Base-by-base conservation (phyloP, 1,140 invertebrate species). In the Zaprionus inermis region DNA sequence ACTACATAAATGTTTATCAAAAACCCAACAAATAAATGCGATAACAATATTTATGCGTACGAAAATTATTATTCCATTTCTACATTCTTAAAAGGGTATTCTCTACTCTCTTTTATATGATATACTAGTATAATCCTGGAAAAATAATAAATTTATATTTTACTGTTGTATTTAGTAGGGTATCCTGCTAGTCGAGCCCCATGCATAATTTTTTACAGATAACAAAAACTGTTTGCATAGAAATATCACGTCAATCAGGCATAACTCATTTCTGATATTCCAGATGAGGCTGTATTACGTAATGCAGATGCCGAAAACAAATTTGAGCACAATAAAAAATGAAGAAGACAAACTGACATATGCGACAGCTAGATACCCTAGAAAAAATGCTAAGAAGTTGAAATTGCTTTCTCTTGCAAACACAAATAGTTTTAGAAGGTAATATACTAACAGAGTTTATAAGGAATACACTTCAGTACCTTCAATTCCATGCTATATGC, bases 311-410 rank as follows among this genome's bases (percentile, higher is more conserved):
- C 88, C 81, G 83, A 81, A 86, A 86, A 54, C 28, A 79, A 88
- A 86, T 79, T 77, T 77, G 72, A 86, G 76, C 58, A 60, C 83
- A 77, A 86, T 86, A 86, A 86, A 88, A 88, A 72, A 74, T 74
- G 65, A 79, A 88, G 14, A 88, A 78, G 82, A 60, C 55, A 44
- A n/a, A 6, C 6, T 18, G 2, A 14, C n/a, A 44, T 7, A 1
- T 44, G 9, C 38, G 7, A 44, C n/a, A 16, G 6, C n/a, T 44
- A 9, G 14, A 44, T 44, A 44, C 38, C 38, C 38, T 44, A 16
- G 7, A 16, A 0, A 44, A 32, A 32, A 32, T 10, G 7, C 0
- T 32, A 10, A 9, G 9, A 10, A 2, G 0, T 32, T 32, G 7
- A 32, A 32, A 32, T 32, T 28, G 24, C 0, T 28, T 28, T 28